Conservation (phyloP, 1,140 invertebrate species). For the Pachyrhynchus sulphureomaculatus region DNA sequence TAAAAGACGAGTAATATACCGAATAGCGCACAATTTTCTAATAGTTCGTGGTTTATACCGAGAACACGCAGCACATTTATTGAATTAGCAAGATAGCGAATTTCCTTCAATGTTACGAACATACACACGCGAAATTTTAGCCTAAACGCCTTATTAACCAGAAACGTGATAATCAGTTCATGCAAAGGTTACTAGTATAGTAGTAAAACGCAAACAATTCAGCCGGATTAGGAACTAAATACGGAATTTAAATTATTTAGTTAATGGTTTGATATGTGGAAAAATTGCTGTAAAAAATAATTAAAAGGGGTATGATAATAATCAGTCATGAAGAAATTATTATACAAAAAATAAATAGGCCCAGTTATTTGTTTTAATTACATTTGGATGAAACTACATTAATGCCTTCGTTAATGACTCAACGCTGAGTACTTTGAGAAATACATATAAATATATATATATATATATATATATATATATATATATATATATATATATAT, state of each 20-base stretch:
- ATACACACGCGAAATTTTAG: conserved; percentile 18
- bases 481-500: too few relatives aligned
- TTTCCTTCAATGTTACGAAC: conserved; percentile 6
- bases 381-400: too few relatives aligned
- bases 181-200: conserved; percentile 5
- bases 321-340: too few relatives aligned
- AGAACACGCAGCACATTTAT: conserved; percentile 13
- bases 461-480: too few relatives aligned
- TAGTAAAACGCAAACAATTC: conserved; percentile 6
- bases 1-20: too few relatives aligned
- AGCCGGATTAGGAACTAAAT: conserved; percentile 2
- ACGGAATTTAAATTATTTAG: not conserved
- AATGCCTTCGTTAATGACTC: too few relatives aligned
- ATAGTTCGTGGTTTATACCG: conserved; percentile 3
- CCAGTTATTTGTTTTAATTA: too few relatives aligned
- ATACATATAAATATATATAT: too few relatives aligned
- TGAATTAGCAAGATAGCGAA: conserved; percentile 14
- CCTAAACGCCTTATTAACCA: conserved; percentile 19
- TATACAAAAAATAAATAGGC: too few relatives aligned
- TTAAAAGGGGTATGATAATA: too few relatives aligned
- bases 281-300: too few relatives aligned
- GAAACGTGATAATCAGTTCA: conserved; percentile 17
- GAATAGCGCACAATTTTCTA: not conserved
- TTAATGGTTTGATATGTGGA: not conserved
- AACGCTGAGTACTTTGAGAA: too few relatives aligned